phyloP scores from a whole-genome alignment of 2,888 invertebrate genomes.

The Ethmia dodecea region DNA sequence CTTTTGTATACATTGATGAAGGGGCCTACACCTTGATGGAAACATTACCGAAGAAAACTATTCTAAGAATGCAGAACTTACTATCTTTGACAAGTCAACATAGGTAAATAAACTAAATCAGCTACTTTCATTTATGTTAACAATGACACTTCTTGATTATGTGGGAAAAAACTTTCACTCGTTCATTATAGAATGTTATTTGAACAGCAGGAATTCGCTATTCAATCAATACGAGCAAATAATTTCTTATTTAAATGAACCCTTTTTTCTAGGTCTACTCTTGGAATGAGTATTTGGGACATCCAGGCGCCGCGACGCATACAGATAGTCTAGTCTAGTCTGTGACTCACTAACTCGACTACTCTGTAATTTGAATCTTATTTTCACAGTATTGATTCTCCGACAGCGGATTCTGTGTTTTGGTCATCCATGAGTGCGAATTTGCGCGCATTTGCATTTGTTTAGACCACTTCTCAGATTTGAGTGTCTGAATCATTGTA shows the following conservation, averaged over 20 bases:
- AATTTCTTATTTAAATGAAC: conserved; percentile 6
- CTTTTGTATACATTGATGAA: too few species aligned
- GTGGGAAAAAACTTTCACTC: conserved; percentile 29
- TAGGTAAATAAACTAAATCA: conserved; percentile 2
- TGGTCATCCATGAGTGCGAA: background rate
- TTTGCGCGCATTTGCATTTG: background rate
- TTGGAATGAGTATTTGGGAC: too few species aligned
- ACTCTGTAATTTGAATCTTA: too few species aligned
- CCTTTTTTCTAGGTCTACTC: too few species aligned
- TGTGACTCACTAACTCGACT: too few species aligned
- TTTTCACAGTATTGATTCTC: background rate
- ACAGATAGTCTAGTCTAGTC: too few species aligned
- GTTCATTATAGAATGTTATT: conserved; percentile 16
- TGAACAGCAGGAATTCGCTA: conserved; percentile 2
- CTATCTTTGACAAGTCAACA: too few species aligned
- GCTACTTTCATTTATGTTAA: conserved; percentile 26
- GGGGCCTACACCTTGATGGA: too few species aligned
- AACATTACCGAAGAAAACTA: too few species aligned
- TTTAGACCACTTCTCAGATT: background rate
- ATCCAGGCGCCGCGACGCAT: too few species aligned
- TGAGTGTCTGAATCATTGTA: background rate
- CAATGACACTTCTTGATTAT: conserved; percentile 20
- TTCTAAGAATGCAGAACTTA: too few species aligned
- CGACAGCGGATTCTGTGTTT: background rate
- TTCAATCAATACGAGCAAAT: conserved; percentile 1